Evolutionary conservation across 1,140 invertebrate genomes (phyloP).

Genomic region (Polypedilum vanderplanki): DNA sequence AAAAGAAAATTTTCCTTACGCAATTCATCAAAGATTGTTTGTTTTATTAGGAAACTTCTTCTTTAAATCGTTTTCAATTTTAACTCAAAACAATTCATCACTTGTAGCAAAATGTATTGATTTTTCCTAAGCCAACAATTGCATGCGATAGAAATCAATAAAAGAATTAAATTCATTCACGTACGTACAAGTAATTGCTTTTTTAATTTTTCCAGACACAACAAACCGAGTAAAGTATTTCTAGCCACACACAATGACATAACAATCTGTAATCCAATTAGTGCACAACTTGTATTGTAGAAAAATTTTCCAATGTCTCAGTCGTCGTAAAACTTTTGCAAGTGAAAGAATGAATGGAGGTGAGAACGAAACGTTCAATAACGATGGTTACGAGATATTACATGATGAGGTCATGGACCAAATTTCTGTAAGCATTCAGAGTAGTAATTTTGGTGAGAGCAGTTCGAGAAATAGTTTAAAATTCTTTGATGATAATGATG

Average conservation of each 20-base stretch:
- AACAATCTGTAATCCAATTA: not conserved
- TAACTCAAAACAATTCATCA: too few relatives aligned
- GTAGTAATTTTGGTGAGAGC: not conserved
- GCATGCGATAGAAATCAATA: not conserved
- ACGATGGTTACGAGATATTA: not conserved
- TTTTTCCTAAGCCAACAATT: not conserved
- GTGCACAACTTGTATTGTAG: not conserved
- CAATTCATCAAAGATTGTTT: too few relatives aligned
- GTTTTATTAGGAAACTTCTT: too few relatives aligned
- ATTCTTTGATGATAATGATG: not conserved
- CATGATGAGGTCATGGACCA: conserved; percentile 1
- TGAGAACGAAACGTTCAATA: not conserved
- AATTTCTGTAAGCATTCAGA: not conserved
- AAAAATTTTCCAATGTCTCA: not conserved
- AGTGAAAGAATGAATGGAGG: not conserved
- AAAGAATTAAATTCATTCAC: conserved; percentile 5
- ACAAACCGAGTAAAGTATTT: too few relatives aligned
- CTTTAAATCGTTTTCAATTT: too few relatives aligned
- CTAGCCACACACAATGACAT: not conserved
- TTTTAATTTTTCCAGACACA: too few relatives aligned
- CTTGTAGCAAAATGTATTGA: too few relatives aligned
- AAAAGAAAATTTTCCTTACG: too few relatives aligned
- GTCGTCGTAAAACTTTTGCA: not conserved
- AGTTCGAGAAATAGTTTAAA: not conserved
- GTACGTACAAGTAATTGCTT: not conserved